Base-by-base conservation (phyloP, 2,888 invertebrate species). In the Rhagium mordax region DNA sequence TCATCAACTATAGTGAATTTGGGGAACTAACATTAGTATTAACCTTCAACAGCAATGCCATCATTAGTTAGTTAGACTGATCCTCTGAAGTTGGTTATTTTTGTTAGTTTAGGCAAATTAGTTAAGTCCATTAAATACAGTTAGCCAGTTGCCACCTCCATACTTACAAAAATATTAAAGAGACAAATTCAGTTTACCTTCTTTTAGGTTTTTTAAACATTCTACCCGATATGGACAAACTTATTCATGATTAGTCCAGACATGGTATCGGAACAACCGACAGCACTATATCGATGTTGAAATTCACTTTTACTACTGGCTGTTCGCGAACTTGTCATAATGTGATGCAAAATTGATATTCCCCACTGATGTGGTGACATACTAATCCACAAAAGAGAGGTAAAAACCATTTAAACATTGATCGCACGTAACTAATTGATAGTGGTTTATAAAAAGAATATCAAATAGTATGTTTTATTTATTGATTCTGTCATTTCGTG, bases 301-400 rank as follows among this genome's bases (percentile, higher is more conserved):
- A 53, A 65, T 53, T 65, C 53, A 65, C 65, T 65, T 29, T 53
- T 24, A 53, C 27, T 55, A 53, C 49, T 65, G 20, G 7, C 65
- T n/a, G n/a, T 27, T 27, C 48, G 27, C 27, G 13, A 20, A 51
- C 53, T 7, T 27, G 29, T 49, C 49, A 64, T 51, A 64, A 65
- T 15, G 18, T 65, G 41, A 49, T 65, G 53, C 65, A 65, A 55
- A 65, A 53, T n/a, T 53, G 29, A 33, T 65, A 51, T 65, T 65
- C 53, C 65, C 65, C 53, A 49, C 33, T 10, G 15, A 29, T 55
- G 7, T 29, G 15, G 16, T 53, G 53, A 65, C 65, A 65, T 20
- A 65, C 53, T 65, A 53, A 65, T 53, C 53, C 29, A 53, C 65
- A 53, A 65, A 15, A 20, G 18, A 33, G 33, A 21, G n/a, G 27